Evolutionary conservation across 2,888 invertebrate species (phyloP), one percentile per base, ranked within the genome.

Genomic region (Hybos culiciformis): DNA sequence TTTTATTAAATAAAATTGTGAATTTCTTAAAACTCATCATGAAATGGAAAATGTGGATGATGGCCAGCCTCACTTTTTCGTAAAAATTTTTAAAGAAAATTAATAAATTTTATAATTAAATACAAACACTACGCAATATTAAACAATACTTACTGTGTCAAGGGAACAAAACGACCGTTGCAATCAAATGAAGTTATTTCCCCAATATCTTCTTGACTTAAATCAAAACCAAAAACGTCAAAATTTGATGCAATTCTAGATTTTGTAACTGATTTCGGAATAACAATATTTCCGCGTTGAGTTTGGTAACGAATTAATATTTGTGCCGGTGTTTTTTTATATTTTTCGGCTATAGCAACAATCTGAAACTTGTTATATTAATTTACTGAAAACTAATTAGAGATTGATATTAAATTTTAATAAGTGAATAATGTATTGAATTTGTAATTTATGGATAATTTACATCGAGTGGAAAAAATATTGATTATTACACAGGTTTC

Each of bases 231-330:
- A 50, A 80, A 77, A 11, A 88, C 78, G 47, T 81, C 59, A 51
- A 82, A 75, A 64, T 91, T 80, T 56, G 78, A 72, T 41, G 70
- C 69, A 58, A 85, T 79, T 53, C 82, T 71, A 0, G 73, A 65
- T 52, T 78, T 78, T 1, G 73, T 86, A 14, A 85, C 83, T 0
- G 86, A 86, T 61, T 90, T 91, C 0, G 90, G 88, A 48, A 90
- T 85, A 29, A 82, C 80, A 29, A 83, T 74, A 48, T 77, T 70
- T 5, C 77, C 80, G 31, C 80, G 73, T 55, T 88, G 83, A 39
- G 75, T 69, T 63, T 75, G 74, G 61, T 75, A 79, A 47, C 74
- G 73, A 21, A 82, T 69, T 5, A 80, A 62, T 46, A 81, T 67
- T 63, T 83, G 82, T 9, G 79, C 81, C 6, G 75, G 59, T 8